Conservation (phyloP, 2,888 invertebrate species). For the Alloscopus bannaensis region DNA sequence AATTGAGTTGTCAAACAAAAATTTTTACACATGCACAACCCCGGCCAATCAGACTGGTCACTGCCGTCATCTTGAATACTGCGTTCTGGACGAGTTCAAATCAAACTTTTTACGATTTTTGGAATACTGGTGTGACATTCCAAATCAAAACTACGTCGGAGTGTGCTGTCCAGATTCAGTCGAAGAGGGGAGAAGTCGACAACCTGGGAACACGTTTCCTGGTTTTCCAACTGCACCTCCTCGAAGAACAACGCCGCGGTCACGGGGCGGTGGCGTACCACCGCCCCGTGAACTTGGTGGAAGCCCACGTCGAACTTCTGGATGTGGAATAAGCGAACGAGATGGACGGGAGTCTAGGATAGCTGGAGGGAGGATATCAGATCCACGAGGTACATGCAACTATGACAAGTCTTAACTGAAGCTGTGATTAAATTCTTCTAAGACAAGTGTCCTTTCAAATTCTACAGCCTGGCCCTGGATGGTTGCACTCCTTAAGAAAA, state of each 20-base stretch:
- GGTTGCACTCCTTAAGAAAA: constrained; percentile 82
- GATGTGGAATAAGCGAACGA: constrained; percentile 78
- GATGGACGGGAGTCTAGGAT: constrained; percentile 77
- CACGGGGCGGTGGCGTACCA: constrained; percentile 3
- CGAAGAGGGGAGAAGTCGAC: constrained; percentile 66
- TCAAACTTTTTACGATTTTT: constrained; percentile 80
- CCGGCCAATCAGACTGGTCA: constrained; percentile 80
- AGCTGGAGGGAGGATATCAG: constrained; percentile 81
- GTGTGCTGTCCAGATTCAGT: constrained; percentile 80
- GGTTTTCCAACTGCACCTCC: constrained; percentile 9
- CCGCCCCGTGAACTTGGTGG: no score
- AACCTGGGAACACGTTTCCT: background rate
- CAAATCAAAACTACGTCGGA: constrained; percentile 81
- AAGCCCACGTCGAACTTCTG: background rate
- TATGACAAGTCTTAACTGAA: no score
- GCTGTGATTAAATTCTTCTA: no score
- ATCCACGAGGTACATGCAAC: constrained; percentile 75
- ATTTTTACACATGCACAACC: constrained; percentile 80
- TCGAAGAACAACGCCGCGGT: constrained; percentile 34
- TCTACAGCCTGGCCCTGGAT: constrained; percentile 88
- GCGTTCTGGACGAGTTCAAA: constrained; percentile 80
- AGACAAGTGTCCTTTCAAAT: no score
- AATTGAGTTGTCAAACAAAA: constrained; percentile 78
- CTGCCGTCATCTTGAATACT: constrained; percentile 81
- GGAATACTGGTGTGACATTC: constrained; percentile 84